phyloP scores from a whole-genome alignment of 2,797 vertebrate species.

The Sebastes jordani region DNA sequence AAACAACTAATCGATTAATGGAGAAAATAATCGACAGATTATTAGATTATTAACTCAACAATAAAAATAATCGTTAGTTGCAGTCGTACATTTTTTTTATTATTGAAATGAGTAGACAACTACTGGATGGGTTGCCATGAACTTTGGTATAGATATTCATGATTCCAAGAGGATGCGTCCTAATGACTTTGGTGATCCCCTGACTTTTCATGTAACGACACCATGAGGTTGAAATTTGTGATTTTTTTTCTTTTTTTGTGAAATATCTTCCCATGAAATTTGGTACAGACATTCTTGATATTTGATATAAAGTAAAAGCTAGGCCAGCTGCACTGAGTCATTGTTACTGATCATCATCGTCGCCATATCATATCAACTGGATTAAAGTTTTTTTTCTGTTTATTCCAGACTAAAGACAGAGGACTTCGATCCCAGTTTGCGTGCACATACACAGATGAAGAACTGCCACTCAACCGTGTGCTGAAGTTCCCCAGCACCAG shows the following conservation, averaged over 20 bases:
- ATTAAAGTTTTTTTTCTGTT: neutral
- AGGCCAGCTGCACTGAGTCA: neutral
- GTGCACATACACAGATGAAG: constrained; percentile 91
- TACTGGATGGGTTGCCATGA: neutral
- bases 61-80: too few species aligned
- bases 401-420: constrained; percentile 79
- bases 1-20: too few species aligned
- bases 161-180: too few species aligned
- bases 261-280: neutral
- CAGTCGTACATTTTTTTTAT: neutral
- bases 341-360: constrained; percentile 3
- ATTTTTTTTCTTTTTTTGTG: neutral
- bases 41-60: too few species aligned
- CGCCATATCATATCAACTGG: neutral
- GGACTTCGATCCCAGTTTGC: constrained; percentile 93
- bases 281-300: neutral
- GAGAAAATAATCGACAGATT: too few species aligned
- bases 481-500: constrained; percentile 77
- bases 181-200: too few species aligned
- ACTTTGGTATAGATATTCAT: neutral
- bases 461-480: constrained; percentile 74
- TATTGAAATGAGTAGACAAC: neutral
- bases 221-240: neutral
- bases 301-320: neutral
- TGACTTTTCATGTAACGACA: neutral